A percentile compares a stretch with the other conserved stretches of the same genome.
Evolutionary conservation across 2,113 vertebrate genomes (phyloP).

Genomic region (Athene noctua): DNA sequence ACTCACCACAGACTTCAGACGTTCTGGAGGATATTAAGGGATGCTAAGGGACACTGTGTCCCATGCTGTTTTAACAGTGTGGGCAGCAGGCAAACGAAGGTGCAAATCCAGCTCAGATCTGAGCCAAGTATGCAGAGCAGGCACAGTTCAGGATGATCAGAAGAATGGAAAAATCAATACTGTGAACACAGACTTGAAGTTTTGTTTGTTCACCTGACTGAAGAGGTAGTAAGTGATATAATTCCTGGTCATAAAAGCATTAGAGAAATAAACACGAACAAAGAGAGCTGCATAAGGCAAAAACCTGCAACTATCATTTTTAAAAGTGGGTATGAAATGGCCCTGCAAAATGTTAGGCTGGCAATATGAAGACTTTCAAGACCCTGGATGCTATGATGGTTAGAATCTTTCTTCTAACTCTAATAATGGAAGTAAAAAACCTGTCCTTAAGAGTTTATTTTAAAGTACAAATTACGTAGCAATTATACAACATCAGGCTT

Average conservation of each 20-base stretch:
- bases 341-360: not conserved
- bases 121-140: not conserved
- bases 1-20: not conserved
- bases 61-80: not conserved
- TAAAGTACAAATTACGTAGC: not conserved
- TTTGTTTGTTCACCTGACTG: not conserved
- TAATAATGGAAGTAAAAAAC: not conserved
- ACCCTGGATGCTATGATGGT: not conserved
- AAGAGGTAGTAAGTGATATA: not conserved
- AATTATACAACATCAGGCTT: not conserved
- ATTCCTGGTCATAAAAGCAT: not conserved
- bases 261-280: not conserved
- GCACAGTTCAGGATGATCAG: not conserved
- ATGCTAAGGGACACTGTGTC: not conserved
- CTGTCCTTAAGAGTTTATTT: not conserved
- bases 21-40: not conserved
- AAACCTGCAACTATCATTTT: not conserved
- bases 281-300: not conserved
- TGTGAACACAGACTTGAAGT: not conserved
- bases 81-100: not conserved
- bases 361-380: not conserved
- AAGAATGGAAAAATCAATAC: conserved; percentile 1
- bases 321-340: not conserved
- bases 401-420: not conserved
- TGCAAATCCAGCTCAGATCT: not conserved